Evolutionary conservation across 2,797 vertebrate genomes (phyloP).

Genomic region (Falco peregrinus): DNA sequence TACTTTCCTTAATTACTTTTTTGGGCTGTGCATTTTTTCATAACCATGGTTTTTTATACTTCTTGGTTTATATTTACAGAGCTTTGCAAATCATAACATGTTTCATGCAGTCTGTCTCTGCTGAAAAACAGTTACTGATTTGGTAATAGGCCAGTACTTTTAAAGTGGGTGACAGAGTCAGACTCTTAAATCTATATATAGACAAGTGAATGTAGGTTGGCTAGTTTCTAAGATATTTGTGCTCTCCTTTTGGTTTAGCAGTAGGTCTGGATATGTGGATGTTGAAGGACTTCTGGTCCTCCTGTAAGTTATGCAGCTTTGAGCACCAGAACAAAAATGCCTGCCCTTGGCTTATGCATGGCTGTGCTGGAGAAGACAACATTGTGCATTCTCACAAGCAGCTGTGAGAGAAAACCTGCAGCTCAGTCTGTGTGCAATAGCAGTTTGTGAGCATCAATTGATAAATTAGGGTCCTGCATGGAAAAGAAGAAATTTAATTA

Average conservation of each 20-base stretch:
- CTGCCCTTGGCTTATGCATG: background rate
- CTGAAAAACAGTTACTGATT: background rate
- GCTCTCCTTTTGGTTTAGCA: background rate
- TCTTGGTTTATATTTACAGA: slow-evolving; percentile 5
- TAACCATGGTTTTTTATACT: background rate
- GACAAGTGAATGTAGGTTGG: background rate
- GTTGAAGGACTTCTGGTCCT: background rate
- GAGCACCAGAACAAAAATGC: background rate
- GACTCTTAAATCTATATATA: background rate
- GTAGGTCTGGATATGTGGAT: background rate
- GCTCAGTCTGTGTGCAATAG: background rate
- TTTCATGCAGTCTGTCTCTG: slow-evolving; percentile 17
- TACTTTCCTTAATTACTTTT: background rate
- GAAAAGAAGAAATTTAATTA: background rate
- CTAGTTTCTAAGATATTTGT: background rate
- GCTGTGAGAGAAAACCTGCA: background rate
- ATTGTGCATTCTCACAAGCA: background rate
- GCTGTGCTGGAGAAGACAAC: background rate
- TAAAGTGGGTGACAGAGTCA: background rate
- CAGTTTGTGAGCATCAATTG: background rate
- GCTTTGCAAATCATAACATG: background rate
- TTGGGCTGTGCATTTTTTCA: background rate
- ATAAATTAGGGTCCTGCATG: background rate
- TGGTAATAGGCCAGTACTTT: background rate
- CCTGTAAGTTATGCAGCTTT: background rate